phyloP scores from a whole-genome alignment of 2,888 invertebrate genomes.

The Drosophila leonis region DNA sequence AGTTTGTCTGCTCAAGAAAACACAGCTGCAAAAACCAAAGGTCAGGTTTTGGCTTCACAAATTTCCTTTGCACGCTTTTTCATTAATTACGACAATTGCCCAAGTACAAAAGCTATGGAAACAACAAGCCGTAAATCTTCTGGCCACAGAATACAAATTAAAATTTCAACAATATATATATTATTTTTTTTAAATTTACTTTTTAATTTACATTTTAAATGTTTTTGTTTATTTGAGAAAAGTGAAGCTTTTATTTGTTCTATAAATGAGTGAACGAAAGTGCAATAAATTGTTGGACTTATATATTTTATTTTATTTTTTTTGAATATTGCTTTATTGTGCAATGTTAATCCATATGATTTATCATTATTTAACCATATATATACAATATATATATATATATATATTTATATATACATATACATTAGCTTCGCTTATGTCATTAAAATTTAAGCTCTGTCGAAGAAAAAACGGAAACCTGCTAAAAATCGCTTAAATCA shows the following conservation, averaged over 20 bases:
- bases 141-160: conserved; percentile 49
- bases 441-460: background rate
- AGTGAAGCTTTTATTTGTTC: conserved; percentile 46
- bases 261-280: conserved; percentile 12
- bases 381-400: background rate
- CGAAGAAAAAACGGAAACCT: background rate
- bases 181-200: background rate
- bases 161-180: conserved; percentile 10
- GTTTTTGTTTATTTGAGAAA: conserved; percentile 31
- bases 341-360: background rate
- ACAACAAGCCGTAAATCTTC: conserved; percentile 22
- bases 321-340: conserved; percentile 3
- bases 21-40: conserved; percentile 29
- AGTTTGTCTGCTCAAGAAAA: conserved; percentile 11
- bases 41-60: conserved; percentile 30
- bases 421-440: background rate
- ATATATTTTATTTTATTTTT: background rate
- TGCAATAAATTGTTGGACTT: conserved; percentile 36
- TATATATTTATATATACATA: background rate
- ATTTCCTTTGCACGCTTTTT: conserved; percentile 20
- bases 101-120: background rate
- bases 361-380: background rate
- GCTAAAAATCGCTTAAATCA: background rate
- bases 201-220: background rate
- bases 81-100: conserved; percentile 33